Base-by-base conservation (phyloP, 2,113 vertebrate species). In the Malurus melanocephalus region DNA sequence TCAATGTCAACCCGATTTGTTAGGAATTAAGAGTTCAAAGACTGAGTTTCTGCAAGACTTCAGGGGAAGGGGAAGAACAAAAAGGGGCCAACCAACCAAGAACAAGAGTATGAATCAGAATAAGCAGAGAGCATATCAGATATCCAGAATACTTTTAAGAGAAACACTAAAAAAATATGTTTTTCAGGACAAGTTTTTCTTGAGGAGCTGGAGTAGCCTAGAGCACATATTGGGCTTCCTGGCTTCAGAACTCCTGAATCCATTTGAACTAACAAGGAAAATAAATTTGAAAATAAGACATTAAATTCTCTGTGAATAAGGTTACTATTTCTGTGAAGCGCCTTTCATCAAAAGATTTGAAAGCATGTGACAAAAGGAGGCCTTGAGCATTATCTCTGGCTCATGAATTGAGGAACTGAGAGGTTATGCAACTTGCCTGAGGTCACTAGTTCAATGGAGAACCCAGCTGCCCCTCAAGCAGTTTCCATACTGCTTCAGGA, bases 281-380 rank as follows among this genome's bases (percentile, higher is more conserved):
- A 78, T 32, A 76, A 43, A 12, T 56, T 80, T 69, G 20, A 74
- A 67, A 80, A 67, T 16, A 55, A 42, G 17, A 66, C 45, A 52
- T 4, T 32, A 83, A 88, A 80, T 66, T 56, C 53, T 43, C 40
- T 45, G 27, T 88, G 73, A 95, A 90, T 56, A 60, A 45, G 33
- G 35, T 80, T 74, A 82, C 82, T 91, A 85, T 85, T 84, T 68
- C 68, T 75, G 73, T 68, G 49, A 84, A 71, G 38, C 12, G 51
- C 13, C 62, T 93, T 93, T 94, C 88, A 84, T 92, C 69, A 72
- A 43, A 23, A 90, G 60, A 90, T 93, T 77, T 84, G 80, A 91
- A 88, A 86, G 52, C 21, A 64, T 60, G 52, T 45, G 65, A 93
- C 68, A 79, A 84, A 81, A 91, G 80, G 12, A 13, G 14, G 73